These are phyloP conservation scores for Wiebesia pumilae DNA, from an alignment of 1,140 invertebrate species.

Conservation along the genomic window DNA sequence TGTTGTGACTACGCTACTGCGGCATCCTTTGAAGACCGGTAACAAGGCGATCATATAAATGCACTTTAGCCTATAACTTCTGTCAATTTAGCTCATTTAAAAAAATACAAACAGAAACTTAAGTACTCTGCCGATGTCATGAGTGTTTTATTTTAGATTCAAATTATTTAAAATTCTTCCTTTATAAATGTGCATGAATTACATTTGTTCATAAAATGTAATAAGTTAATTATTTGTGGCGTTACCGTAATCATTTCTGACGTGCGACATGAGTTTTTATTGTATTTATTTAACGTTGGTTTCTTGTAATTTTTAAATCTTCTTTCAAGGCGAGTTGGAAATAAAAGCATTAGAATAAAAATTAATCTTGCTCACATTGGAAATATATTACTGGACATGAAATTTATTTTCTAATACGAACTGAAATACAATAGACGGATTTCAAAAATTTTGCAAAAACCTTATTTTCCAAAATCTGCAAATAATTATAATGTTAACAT, in stretches of 20 bases:
- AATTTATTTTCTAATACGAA: no score
- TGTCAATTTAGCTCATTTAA: not conserved
- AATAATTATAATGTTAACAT: no score
- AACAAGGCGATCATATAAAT: slow-evolving; percentile 11
- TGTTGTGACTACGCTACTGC: not conserved
- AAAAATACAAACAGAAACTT: not conserved
- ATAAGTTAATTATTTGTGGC: not conserved
- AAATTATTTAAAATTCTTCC: not conserved
- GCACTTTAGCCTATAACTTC: not conserved
- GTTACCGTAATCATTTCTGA: not conserved
- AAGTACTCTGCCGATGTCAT: not conserved
- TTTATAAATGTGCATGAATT: not conserved
- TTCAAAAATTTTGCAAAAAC: no score
- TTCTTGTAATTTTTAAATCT: no score
- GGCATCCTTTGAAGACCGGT: slow-evolving; percentile 8
- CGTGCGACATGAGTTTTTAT: not conserved
- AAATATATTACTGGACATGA: no score
- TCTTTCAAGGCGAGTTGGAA: no score
- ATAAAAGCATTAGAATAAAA: no score
- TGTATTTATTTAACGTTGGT: not conserved
- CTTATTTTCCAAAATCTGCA: no score
- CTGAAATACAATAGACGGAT: no score
- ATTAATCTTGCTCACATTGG: no score
- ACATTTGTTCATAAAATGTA: not conserved
- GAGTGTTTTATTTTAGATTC: not conserved